These are phyloP conservation scores for Spea bombifrons DNA, from an alignment of 2,113 vertebrate genomes.

Conservation along the genomic window DNA sequence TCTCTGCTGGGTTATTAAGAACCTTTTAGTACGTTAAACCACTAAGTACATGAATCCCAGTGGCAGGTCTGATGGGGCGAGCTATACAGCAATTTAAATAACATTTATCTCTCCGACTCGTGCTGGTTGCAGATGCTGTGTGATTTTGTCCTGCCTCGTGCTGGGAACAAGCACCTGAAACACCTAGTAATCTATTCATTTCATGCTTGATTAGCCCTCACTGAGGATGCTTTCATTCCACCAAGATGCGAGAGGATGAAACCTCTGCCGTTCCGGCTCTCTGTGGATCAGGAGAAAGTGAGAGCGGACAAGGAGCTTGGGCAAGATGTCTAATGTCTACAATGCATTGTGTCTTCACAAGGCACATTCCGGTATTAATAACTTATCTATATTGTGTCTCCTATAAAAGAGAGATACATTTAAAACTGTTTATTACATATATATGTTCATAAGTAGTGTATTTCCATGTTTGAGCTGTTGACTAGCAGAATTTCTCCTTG, in stretches of 20 bases:
- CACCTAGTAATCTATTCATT: conserved; percentile 48
- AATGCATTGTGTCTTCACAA: not conserved
- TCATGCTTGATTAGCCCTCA: conserved; percentile 42
- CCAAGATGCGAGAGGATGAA: conserved; percentile 18
- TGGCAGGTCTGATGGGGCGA: conserved; percentile 33
- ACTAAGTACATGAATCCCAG: conserved; percentile 36
- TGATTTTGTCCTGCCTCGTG: conserved; percentile 38
- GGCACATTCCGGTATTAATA: not conserved
- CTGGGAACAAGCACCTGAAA: conserved; percentile 40
- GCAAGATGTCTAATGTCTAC: not conserved
- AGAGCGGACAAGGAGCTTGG: not conserved
- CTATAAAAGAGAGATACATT: not conserved
- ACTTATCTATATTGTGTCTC: not conserved
- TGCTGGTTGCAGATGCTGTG: conserved; percentile 42
- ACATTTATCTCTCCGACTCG: conserved; percentile 43
- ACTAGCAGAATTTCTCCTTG: too few species aligned
- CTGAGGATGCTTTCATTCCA: conserved; percentile 36
- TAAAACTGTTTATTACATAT: too few species aligned
- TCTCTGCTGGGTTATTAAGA: conserved; percentile 21
- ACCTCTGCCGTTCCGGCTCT: not conserved
- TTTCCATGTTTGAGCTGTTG: too few species aligned
- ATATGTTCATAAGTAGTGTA: too few species aligned
- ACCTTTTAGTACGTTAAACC: conserved; percentile 33
- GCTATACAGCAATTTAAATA: conserved; percentile 45
- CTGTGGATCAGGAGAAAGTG: not conserved